phyloP scores from a whole-genome alignment of 23 tunicate species.

The Phallusia fumigata region DNA sequence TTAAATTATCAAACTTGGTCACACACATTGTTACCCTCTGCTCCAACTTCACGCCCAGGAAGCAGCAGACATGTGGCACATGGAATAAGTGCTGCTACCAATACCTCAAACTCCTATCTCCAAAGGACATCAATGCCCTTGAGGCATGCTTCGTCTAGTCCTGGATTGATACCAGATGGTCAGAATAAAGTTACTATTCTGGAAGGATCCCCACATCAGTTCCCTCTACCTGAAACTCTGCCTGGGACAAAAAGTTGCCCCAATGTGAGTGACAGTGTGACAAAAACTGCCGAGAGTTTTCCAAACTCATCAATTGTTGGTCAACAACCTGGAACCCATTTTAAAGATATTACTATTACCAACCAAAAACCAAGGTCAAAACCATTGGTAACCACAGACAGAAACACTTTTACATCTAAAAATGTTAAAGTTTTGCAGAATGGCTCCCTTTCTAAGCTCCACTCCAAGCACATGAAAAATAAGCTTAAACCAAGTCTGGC shows the following conservation, averaged over 20 bases:
- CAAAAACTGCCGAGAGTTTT: background rate
- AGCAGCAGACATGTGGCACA: background rate
- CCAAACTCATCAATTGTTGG: background rate
- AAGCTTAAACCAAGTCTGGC: background rate
- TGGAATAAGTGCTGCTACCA: background rate
- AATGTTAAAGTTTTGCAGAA: slow-evolving; percentile 9
- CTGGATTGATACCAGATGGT: background rate
- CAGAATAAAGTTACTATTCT: background rate
- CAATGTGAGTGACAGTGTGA: background rate
- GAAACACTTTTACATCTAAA: slow-evolving; percentile 26
- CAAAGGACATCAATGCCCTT: slow-evolving; percentile 2
- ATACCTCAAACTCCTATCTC: slow-evolving; percentile 3
- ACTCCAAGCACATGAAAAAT: background rate
- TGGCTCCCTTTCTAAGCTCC: slow-evolving; percentile 7
- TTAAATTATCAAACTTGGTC: slow-evolving; percentile 30
- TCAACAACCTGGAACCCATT: background rate
- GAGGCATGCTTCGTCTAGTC: slow-evolving; percentile 2
- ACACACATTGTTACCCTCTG: background rate
- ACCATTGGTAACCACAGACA: slow-evolving; percentile 36
- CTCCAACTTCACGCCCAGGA: background rate
- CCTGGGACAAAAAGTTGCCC: slow-evolving; percentile 25
- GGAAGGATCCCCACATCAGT: background rate
- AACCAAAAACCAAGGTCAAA: slow-evolving; percentile 42
- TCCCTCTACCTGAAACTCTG: background rate
- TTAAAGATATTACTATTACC: slow-evolving; percentile 40